Evolutionary conservation across 2,888 invertebrate genomes (phyloP).

Genomic region (Dorcus hopei): DNA sequence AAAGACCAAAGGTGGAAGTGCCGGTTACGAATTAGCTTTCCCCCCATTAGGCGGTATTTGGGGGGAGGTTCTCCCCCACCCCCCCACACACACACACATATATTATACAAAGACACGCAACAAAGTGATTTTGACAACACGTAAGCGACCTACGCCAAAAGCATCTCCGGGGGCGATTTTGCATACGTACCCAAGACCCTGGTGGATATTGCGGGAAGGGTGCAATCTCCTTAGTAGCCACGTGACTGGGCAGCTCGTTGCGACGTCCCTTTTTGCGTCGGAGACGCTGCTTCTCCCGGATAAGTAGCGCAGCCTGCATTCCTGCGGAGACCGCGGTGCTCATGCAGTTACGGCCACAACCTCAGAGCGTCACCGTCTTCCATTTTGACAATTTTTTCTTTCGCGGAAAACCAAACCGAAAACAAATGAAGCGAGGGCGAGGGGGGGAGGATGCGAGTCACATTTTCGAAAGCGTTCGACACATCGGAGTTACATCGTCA

Average conservation of each 20-base stretch:
- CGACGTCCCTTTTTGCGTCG: constrained; percentile 74
- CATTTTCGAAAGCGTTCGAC: too few relatives aligned
- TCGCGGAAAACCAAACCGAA: not conserved
- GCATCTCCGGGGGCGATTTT: too few relatives aligned
- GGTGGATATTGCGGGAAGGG: constrained; percentile 87
- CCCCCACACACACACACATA: too few relatives aligned
- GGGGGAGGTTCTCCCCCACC: too few relatives aligned
- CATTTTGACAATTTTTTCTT: not conserved
- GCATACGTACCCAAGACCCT: constrained; percentile 46
- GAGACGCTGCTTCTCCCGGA: constrained; percentile 86
- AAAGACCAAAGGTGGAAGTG: too few relatives aligned
- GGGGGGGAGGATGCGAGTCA: too few relatives aligned
- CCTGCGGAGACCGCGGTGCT: constrained; percentile 59
- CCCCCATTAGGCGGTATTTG: too few relatives aligned
- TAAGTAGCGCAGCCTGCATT: constrained; percentile 92
- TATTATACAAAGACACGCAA: too few relatives aligned
- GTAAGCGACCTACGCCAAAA: too few relatives aligned
- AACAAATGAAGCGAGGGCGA: not conserved
- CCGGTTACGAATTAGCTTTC: too few relatives aligned
- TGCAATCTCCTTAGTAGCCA: constrained; percentile 82
- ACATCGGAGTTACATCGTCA: too few relatives aligned
- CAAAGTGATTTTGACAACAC: too few relatives aligned
- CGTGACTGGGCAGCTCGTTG: constrained; percentile 80
- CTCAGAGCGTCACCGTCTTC: not conserved
- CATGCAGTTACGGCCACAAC: constrained; percentile 41